Evolutionary conservation across 2,113 vertebrate genomes (phyloP).

Genomic region (Xiphorhynchus elegans): DNA sequence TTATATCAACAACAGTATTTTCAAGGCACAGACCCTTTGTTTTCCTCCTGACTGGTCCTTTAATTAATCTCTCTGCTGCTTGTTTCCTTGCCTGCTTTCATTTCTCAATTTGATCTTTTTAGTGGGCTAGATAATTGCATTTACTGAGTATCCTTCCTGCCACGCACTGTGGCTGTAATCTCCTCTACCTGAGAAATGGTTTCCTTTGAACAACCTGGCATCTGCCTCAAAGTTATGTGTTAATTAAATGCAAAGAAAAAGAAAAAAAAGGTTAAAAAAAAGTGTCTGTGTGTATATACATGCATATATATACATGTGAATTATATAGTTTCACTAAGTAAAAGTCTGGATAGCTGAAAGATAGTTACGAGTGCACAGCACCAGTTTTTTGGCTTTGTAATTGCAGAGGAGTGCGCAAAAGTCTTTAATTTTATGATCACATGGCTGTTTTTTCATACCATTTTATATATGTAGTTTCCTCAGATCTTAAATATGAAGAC

Average conservation of each 20-base stretch:
- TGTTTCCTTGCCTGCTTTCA: slow-evolving; percentile 37
- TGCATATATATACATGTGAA: not conserved
- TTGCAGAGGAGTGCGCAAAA: not conserved
- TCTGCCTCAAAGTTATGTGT: not conserved
- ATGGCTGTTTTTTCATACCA: not conserved
- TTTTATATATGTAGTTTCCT: not conserved
- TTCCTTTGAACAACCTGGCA: not conserved
- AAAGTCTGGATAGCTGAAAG: not conserved
- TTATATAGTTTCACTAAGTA: not conserved
- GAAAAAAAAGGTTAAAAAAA: not conserved
- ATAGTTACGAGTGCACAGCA: not conserved
- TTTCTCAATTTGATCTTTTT: slow-evolving; percentile 44
- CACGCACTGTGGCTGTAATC: not conserved
- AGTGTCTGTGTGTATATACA: fast-evolving
- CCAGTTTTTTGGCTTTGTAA: not conserved
- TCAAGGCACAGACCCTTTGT: not conserved
- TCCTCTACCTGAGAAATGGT: slow-evolving; percentile 36
- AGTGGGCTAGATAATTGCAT: slow-evolving; percentile 48
- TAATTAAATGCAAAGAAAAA: not conserved
- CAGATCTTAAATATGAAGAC: not conserved
- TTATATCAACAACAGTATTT: not conserved
- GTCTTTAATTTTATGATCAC: not conserved
- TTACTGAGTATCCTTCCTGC: slow-evolving; percentile 50
- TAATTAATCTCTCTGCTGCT: slow-evolving; percentile 28
- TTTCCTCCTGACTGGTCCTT: not conserved